Conservation (phyloP, 2,113 vertebrate genomes). For the Hippopotamus amphibius region DNA sequence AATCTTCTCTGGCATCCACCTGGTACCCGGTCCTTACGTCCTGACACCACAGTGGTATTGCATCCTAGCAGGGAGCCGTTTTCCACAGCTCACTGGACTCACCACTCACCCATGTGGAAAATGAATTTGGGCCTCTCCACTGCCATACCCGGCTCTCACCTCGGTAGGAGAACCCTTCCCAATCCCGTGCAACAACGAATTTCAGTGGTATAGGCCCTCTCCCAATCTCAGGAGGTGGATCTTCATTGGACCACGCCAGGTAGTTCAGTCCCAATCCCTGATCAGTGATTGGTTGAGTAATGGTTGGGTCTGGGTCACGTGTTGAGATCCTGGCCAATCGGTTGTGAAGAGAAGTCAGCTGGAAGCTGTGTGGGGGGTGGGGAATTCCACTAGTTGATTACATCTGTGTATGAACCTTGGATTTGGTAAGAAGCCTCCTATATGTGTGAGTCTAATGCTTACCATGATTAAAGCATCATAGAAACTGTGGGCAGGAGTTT, state of each 20-base stretch:
- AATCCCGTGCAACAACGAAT: neutral
- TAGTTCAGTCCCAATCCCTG: neutral
- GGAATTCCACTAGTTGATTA: neutral
- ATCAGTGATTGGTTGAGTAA: neutral
- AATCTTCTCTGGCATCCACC: neutral
- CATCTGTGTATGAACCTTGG: neutral
- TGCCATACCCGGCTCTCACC: neutral
- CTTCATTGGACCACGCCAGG: neutral
- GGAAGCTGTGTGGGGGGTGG: neutral
- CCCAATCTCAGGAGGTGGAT: neutral
- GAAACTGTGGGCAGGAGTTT: neutral
- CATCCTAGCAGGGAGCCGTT: neutral
- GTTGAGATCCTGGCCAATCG: slow-evolving; percentile 2
- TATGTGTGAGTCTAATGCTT: neutral
- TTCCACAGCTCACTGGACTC: neutral
- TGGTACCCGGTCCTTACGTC: neutral
- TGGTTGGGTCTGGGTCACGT: neutral
- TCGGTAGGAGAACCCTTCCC: neutral
- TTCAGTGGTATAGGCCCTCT: neutral
- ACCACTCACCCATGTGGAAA: neutral
- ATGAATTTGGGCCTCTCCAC: neutral
- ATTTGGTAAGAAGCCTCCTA: neutral
- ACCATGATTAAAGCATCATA: neutral
- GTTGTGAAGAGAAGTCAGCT: neutral
- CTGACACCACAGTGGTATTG: neutral